Evolutionary conservation across 2,888 invertebrate species (phyloP).

Genomic region (Drosophila sordidapex): DNA sequence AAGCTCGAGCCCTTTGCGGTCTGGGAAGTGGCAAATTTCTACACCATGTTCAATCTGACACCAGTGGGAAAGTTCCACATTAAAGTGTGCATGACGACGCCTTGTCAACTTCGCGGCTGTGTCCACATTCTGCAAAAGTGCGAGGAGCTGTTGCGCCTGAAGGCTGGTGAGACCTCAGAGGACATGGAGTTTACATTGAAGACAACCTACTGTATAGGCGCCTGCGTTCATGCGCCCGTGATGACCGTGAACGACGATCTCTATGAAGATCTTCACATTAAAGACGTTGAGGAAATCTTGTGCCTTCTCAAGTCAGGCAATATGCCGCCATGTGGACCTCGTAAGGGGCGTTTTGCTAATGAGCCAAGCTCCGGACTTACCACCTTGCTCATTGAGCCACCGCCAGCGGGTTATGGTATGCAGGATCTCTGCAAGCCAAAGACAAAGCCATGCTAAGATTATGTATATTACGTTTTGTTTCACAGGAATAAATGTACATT

Average conservation of each 20-base stretch:
- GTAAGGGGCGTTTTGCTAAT: constrained; percentile 32
- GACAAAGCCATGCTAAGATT: constrained; percentile 13
- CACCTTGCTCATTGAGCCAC: constrained; percentile 33
- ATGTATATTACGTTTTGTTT: constrained; percentile 18
- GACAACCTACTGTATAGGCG: constrained; percentile 45
- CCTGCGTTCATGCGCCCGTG: constrained; percentile 63
- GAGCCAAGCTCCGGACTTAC: constrained; percentile 53
- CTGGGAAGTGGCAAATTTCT: constrained; percentile 58
- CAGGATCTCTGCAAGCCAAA: constrained; percentile 35
- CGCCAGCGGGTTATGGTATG: constrained; percentile 53
- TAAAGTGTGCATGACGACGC: constrained; percentile 52
- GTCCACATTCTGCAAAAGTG: constrained; percentile 37
- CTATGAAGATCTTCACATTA: constrained; percentile 49
- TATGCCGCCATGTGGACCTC: constrained; percentile 48
- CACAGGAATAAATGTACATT: constrained; percentile 55
- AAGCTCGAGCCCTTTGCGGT: constrained; percentile 46
- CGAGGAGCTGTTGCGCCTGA: constrained; percentile 26
- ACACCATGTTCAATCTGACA: constrained; percentile 52
- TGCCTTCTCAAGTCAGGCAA: constrained; percentile 11
- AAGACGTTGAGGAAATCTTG: constrained; percentile 30
- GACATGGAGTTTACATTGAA: constrained; percentile 65
- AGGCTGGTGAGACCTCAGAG: constrained; percentile 40
- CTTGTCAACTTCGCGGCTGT: constrained; percentile 53
- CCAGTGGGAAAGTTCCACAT: constrained; percentile 58
- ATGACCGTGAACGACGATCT: constrained; percentile 59